Evolutionary conservation across 1,140 invertebrate species (phyloP), one percentile per base, ranked within the genome.

Genomic region (Lepidurus apus): DNA sequence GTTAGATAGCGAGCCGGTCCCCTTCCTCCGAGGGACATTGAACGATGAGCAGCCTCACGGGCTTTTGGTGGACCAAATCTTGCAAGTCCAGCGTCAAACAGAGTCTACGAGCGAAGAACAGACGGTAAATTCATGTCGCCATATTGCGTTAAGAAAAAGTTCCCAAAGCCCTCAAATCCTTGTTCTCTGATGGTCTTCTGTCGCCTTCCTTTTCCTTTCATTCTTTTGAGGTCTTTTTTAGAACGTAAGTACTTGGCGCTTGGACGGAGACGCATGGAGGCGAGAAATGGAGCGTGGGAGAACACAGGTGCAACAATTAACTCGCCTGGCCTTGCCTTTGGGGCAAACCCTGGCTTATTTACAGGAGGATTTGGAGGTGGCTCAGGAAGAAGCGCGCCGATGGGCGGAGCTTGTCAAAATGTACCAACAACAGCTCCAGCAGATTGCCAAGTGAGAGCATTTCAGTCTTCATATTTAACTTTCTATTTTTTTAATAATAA

Each of bases 201-300:
- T 3, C 34, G 34, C 34, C 34, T 34, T 34, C 34, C 34, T 34
- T 34, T 34, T 34, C 34, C 34, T 34, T 4, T 34, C 4, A 34
- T 34, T 34, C 34, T 34, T 34, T 34, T 34, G 34, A 34, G 34
- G 34, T 34, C 34, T 34, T 34, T 34, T 34, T 34, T 65, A 65
- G 53, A 65, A 9, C 13, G n/a, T 21, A 65, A 65, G 13, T 65
- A 65, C 53, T 13, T 65, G 53, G 53, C 17, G n/a, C 0, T 65
- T 65, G 53, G 53, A 65, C 13, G 53, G 53, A 13, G 53, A 65
- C 17, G 53, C 53, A 65, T 65, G 53, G 53, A 65, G 21, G n/a
- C 53, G 53, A 65, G 53, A 65, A 65, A 65, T 65, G 53, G 53
- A 65, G 53, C 53, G 53, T 65, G 53, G 17, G 21, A 65, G 53